Conservation (phyloP, 2,113 vertebrate genomes). For the Columba janthina region DNA sequence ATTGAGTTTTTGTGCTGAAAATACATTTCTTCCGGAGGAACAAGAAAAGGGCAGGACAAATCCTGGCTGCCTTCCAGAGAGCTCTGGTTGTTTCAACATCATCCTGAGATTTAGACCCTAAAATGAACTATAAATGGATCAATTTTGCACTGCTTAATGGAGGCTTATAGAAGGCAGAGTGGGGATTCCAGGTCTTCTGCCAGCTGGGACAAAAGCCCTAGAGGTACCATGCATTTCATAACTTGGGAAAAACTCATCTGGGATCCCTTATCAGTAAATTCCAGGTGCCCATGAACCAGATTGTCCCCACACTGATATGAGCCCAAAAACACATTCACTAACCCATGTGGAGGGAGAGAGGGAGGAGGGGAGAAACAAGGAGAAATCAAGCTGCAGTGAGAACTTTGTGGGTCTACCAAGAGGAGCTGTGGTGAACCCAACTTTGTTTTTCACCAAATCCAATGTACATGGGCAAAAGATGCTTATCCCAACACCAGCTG, state of each 20-base stretch:
- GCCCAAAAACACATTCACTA: not conserved
- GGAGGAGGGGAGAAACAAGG: not conserved
- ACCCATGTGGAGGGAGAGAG: not conserved
- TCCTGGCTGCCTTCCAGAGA: slow-evolving; percentile 39
- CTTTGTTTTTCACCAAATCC: not conserved
- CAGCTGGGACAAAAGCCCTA: not conserved
- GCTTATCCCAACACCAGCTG: not conserved
- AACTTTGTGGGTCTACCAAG: not conserved
- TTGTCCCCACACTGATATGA: not conserved
- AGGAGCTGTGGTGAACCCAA: not conserved
- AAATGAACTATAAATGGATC: slow-evolving; percentile 52
- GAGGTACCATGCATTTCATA: not conserved
- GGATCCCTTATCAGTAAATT: not conserved
- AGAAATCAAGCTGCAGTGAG: not conserved
- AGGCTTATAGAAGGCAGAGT: not conserved
- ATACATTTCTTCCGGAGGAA: slow-evolving; percentile 32
- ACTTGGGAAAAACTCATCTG: not conserved
- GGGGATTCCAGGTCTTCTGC: not conserved
- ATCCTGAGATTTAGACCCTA: slow-evolving; percentile 48
- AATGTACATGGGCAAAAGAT: not conserved
- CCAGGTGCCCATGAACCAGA: not conserved
- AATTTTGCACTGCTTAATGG: slow-evolving; percentile 22
- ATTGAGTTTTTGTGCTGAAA: slow-evolving; percentile 49
- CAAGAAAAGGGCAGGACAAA: slow-evolving; percentile 16
- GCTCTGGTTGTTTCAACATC: slow-evolving; percentile 23